Percentiles rank a stretch among this genome's conserved stretches.
Evolutionary conservation across 2,113 vertebrate genomes (phyloP).

Genomic region (Cryptotis parvus): DNA sequence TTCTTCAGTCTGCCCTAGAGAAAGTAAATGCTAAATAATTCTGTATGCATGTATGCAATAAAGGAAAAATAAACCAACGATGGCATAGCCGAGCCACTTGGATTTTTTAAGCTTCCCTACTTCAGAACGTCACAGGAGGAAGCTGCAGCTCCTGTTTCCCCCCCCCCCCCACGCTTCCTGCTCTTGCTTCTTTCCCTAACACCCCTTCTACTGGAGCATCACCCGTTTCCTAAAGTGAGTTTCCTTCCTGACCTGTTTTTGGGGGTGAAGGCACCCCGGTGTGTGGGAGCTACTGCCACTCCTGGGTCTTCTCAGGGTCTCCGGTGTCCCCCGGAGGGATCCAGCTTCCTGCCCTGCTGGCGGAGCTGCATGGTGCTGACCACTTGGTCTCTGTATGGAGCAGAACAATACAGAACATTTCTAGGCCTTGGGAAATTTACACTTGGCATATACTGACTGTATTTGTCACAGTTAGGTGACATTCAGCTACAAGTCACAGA

Average conservation of each 20-base stretch:
- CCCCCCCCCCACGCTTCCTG: too few species aligned
- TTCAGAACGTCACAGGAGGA: too few species aligned
- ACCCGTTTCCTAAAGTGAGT: not conserved
- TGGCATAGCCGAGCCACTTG: not conserved
- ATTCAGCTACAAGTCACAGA: not conserved
- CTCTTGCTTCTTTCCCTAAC: not conserved
- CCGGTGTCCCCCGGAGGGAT: too few species aligned
- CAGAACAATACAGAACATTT: not conserved
- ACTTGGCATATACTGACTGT: not conserved
- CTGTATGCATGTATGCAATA: not conserved
- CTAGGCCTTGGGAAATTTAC: not conserved
- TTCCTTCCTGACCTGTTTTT: too few species aligned
- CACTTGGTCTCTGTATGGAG: not conserved
- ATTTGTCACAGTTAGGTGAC: not conserved
- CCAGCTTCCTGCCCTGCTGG: too few species aligned
- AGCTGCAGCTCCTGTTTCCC: too few species aligned
- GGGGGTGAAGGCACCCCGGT: too few species aligned
- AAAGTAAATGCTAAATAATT: constrained; percentile 5
- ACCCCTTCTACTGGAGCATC: not conserved
- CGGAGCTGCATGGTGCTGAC: not conserved
- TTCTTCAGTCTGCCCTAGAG: not conserved
- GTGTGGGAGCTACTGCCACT: too few species aligned
- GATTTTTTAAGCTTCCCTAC: not conserved
- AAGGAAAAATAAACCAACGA: not conserved
- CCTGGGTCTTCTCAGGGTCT: too few species aligned